A percentile compares a stretch with the other conserved stretches of the same genome.
These are phyloP conservation scores for Carpatolechia fugitivella DNA, from an alignment of 2,888 invertebrate genomes.

Conservation along the genomic window DNA sequence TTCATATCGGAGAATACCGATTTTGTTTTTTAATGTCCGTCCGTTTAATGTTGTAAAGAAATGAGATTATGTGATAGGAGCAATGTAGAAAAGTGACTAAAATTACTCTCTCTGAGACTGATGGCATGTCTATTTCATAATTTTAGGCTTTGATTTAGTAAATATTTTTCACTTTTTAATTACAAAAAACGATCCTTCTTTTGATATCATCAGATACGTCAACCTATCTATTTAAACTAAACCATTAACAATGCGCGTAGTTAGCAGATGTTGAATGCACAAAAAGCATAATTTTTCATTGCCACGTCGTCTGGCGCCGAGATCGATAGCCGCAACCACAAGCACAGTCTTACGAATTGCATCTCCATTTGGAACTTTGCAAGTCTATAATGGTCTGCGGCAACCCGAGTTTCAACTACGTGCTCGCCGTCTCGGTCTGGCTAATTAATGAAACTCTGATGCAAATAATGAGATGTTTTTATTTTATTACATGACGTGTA, in stretches of 20 bases:
- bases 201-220: too few relatives aligned
- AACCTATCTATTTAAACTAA: too few relatives aligned
- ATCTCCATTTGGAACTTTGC: slow-evolving; percentile 3
- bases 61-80: too few relatives aligned
- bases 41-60: too few relatives aligned
- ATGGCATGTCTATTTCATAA: too few relatives aligned
- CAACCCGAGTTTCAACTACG: slow-evolving; percentile 1
- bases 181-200: too few relatives aligned
- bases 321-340: slow-evolving; percentile 61
- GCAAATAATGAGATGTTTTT: too few relatives aligned
- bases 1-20: background rate
- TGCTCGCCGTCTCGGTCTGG: background rate
- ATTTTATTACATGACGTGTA: too few relatives aligned
- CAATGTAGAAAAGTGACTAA: too few relatives aligned
- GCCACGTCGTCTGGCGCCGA: slow-evolving; percentile 50
- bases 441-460: background rate
- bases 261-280: slow-evolving; percentile 38
- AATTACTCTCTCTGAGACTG: too few relatives aligned
- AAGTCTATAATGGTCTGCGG: slow-evolving; percentile 17
- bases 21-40: background rate
- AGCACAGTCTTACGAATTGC: slow-evolving; percentile 14
- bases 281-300: slow-evolving; percentile 69
- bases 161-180: too few relatives aligned
- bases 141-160: too few relatives aligned
- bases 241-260: slow-evolving; percentile 34